These are phyloP conservation scores for Lepilemur ruficaudatus DNA, from an alignment of 2,797 vertebrate genomes.

Conservation along the genomic window DNA sequence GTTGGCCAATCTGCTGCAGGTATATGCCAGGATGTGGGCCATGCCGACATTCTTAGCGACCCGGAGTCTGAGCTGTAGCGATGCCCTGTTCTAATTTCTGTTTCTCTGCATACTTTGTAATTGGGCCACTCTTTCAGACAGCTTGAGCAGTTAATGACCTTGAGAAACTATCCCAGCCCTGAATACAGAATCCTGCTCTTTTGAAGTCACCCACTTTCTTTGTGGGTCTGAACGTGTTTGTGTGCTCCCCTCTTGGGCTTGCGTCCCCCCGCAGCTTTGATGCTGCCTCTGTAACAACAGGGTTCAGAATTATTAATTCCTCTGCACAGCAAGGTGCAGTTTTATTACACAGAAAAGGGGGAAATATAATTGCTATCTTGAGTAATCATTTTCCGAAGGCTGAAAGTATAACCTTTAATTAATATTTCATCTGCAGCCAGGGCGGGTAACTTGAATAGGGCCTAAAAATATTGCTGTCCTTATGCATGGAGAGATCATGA, in stretches of 20 bases:
- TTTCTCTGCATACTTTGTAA: background rate
- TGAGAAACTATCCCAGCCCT: background rate
- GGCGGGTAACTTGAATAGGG: slow-evolving; percentile 69
- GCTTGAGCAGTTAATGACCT: slow-evolving; percentile 19
- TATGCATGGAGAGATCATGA: background rate
- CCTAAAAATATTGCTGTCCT: slow-evolving; percentile 62
- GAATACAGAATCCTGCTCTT: background rate
- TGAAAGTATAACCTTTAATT: slow-evolving; percentile 75
- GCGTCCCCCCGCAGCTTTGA: slow-evolving; percentile 55
- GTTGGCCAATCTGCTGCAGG: background rate
- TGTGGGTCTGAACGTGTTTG: background rate
- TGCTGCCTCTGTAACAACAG: slow-evolving; percentile 35
- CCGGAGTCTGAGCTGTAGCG: background rate
- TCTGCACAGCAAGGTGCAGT: slow-evolving; percentile 51
- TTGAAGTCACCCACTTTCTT: slow-evolving; percentile 55
- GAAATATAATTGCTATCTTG: slow-evolving; percentile 70
- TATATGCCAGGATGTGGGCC: background rate
- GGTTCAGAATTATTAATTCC: slow-evolving; percentile 55
- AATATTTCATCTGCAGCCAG: slow-evolving; percentile 74
- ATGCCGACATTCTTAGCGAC: fast-evolving
- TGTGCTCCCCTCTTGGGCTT: slow-evolving; percentile 22
- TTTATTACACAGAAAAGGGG: slow-evolving; percentile 46
- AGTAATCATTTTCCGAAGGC: slow-evolving; percentile 76
- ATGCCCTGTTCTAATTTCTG: background rate
- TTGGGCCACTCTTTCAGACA: background rate